phyloP scores from a whole-genome alignment of 37 sponge, comb jelly and placozoan species.

The Beroe forskalii region DNA sequence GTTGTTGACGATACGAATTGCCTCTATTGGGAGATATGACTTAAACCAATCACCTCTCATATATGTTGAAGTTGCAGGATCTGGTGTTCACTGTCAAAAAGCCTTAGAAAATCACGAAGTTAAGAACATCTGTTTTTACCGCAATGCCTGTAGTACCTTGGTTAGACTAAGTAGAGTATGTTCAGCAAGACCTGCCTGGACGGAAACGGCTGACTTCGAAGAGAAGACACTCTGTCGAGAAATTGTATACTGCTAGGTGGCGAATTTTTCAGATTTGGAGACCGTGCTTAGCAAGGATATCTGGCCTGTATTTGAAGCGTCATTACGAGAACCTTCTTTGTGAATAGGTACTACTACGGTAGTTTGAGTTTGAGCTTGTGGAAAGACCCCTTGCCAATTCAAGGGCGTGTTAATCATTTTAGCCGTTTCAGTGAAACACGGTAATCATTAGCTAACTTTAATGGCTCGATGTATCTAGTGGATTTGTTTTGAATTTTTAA shows the following conservation, averaged over 20 bases:
- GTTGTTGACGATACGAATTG: too few relatives aligned
- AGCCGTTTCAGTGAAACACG: neutral
- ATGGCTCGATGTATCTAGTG: neutral
- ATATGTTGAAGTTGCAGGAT: neutral
- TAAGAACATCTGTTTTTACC: neutral
- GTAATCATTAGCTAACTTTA: neutral
- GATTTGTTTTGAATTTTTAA: neutral
- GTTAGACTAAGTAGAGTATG: neutral
- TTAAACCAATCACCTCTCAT: too few relatives aligned
- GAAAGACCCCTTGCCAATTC: neutral
- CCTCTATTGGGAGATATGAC: too few relatives aligned
- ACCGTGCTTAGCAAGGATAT: neutral
- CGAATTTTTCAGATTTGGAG: too few relatives aligned
- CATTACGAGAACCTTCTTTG: too few relatives aligned
- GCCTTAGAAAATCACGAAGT: too few relatives aligned
- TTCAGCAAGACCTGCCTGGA: neutral
- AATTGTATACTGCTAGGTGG: neutral
- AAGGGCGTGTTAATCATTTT: neutral
- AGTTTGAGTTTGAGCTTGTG: neutral
- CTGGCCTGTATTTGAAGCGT: too few relatives aligned
- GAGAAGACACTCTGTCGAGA: neutral
- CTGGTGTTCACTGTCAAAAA: neutral
- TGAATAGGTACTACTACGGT: neutral
- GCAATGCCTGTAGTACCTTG: neutral
- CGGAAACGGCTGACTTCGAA: neutral